A percentile compares a stretch with the other conserved stretches of the same genome.
phyloP scores from a whole-genome alignment of 64 coral and sea anemone species.

The Stylophora pistillata region DNA sequence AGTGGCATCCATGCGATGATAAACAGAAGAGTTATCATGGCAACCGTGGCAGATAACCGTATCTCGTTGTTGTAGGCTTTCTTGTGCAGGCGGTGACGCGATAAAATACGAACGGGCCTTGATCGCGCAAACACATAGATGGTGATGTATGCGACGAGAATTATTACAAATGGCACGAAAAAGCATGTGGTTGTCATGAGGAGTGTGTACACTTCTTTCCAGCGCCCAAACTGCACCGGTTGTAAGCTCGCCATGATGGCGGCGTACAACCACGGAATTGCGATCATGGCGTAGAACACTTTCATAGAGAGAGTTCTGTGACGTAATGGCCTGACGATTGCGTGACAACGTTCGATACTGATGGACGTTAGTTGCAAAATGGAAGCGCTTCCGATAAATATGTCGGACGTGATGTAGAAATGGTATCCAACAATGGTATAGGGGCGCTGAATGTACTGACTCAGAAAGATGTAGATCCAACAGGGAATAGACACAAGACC shows the following conservation, averaged over 20 bases:
- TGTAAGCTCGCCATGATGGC: slow-evolving; percentile 58
- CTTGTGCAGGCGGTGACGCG: slow-evolving; percentile 30
- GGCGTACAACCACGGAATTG: slow-evolving; percentile 73
- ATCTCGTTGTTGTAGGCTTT: slow-evolving; percentile 52
- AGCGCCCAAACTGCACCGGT: slow-evolving; percentile 49
- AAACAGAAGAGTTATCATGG: slow-evolving; percentile 65
- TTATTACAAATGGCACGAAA: slow-evolving; percentile 71
- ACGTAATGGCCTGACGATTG: slow-evolving; percentile 77
- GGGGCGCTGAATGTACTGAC: slow-evolving; percentile 5
- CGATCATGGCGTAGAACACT: slow-evolving; percentile 73
- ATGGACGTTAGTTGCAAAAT: slow-evolving; percentile 88
- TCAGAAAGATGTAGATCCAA: slow-evolving; percentile 80
- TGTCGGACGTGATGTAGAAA: slow-evolving; percentile 85
- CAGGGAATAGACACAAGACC: slow-evolving; percentile 85
- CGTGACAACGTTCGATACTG: slow-evolving; percentile 85
- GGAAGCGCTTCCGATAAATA: slow-evolving; percentile 87
- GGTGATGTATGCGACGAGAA: slow-evolving; percentile 59
- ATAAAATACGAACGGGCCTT: slow-evolving; percentile 3
- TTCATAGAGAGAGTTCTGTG: slow-evolving; percentile 62
- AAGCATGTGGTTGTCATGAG: slow-evolving; percentile 71
- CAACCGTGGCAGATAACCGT: slow-evolving; percentile 59
- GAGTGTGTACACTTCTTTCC: slow-evolving; percentile 67
- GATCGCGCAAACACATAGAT: slow-evolving; percentile 52
- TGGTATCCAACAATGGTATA: slow-evolving; percentile 25
- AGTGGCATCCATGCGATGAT: slow-evolving; percentile 68